Conservation (phyloP, 2,888 invertebrate genomes). For the Luperina testacea region DNA sequence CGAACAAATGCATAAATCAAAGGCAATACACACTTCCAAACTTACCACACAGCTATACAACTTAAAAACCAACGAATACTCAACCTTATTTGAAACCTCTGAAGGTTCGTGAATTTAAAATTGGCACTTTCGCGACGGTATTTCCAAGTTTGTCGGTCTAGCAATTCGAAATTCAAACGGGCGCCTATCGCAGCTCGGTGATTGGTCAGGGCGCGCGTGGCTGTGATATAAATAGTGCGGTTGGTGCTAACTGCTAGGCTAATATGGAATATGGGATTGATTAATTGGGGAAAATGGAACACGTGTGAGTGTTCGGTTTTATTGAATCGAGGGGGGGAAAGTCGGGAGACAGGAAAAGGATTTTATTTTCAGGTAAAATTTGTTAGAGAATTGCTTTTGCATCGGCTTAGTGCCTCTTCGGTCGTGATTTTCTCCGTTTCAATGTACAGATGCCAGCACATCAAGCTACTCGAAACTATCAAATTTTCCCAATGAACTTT, state of each 20-base stretch:
- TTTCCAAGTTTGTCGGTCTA: slow-evolving; percentile 72
- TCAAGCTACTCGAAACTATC: too few relatives aligned
- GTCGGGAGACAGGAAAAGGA: background rate
- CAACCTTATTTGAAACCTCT: slow-evolving; percentile 50
- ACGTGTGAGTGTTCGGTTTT: slow-evolving; percentile 56
- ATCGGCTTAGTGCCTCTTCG: background rate
- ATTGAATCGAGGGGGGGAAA: slow-evolving; percentile 40
- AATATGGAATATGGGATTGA: slow-evolving; percentile 81
- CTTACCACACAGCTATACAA: slow-evolving; percentile 36
- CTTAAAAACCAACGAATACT: slow-evolving; percentile 47
- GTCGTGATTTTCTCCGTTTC: background rate
- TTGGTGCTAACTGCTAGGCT: slow-evolving; percentile 78
- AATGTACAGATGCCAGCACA: too few relatives aligned
- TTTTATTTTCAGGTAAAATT: slow-evolving; percentile 23
- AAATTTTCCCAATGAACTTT: too few relatives aligned
- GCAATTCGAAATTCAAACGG: slow-evolving; percentile 88
- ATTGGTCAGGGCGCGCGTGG: slow-evolving; percentile 88
- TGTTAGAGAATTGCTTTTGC: background rate
- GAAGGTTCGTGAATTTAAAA: slow-evolving; percentile 49
- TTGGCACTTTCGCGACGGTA: slow-evolving; percentile 65
- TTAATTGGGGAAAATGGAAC: slow-evolving; percentile 69
- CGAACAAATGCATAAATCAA: slow-evolving; percentile 89
- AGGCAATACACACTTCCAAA: slow-evolving; percentile 79
- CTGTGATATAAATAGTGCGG: slow-evolving; percentile 88
- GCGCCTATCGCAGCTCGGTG: slow-evolving; percentile 84